phyloP scores from a whole-genome alignment of 2,888 invertebrate genomes.

The Meganola albula region DNA sequence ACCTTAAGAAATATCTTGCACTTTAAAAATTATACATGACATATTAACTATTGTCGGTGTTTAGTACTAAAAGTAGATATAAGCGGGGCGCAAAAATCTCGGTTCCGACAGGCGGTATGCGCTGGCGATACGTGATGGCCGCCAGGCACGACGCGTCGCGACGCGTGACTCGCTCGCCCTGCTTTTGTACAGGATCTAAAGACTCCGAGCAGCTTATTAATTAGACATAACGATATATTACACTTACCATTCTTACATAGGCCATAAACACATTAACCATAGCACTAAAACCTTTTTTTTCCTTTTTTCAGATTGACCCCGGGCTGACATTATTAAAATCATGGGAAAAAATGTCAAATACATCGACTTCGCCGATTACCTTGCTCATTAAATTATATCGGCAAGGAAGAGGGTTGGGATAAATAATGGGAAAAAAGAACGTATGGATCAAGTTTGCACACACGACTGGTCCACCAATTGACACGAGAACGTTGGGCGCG shows the following conservation, averaged over 20 bases:
- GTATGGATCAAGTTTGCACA: conserved; percentile 72
- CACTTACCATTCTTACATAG: conserved; percentile 24
- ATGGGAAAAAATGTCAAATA: conserved; percentile 41
- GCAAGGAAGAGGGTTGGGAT: conserved; percentile 53
- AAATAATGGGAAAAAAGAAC: conserved; percentile 76
- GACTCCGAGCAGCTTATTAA: conserved; percentile 52
- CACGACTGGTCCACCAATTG: conserved; percentile 71
- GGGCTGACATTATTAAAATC: conserved; percentile 26
- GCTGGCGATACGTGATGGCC: conserved; percentile 42
- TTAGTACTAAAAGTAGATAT: too few relatives aligned
- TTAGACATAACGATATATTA: conserved; percentile 51
- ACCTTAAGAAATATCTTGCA: too few relatives aligned
- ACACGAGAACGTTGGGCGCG: conserved; percentile 48
- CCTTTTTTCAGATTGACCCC: conserved; percentile 48
- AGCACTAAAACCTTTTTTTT: conserved; percentile 22
- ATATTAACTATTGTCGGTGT: too few relatives aligned
- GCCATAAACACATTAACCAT: too few relatives aligned
- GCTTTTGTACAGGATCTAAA: conserved; percentile 65
- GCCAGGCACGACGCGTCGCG: conserved; percentile 57
- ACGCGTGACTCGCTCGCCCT: conserved; percentile 72
- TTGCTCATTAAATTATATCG: conserved; percentile 47
- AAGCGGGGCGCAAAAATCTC: conserved; percentile 13
- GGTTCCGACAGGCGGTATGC: conserved; percentile 16
- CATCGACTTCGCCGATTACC: conserved; percentile 33
- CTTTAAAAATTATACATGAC: too few relatives aligned